Evolutionary conservation across 2,888 invertebrate species (phyloP).

Genomic region (Alloscopus bannaensis): DNA sequence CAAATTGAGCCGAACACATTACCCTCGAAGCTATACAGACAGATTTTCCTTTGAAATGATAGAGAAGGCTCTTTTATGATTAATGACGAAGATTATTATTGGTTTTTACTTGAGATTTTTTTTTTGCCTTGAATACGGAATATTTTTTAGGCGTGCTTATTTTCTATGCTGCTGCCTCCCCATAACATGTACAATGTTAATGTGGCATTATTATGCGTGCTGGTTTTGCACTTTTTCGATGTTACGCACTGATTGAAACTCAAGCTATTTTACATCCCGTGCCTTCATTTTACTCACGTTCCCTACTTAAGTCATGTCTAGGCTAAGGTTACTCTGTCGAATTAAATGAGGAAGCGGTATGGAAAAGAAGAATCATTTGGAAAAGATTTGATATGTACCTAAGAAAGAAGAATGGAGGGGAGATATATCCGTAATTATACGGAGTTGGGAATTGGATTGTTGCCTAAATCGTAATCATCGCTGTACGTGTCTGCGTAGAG

Average conservation of each 20-base stretch:
- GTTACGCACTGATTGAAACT: conserved; percentile 54
- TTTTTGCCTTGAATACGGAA: no score
- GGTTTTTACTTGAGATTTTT: no score
- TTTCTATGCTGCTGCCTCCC: no score
- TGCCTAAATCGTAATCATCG: conserved; percentile 11
- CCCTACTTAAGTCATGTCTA: no score
- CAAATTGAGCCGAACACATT: no score
- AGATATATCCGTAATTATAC: conserved; percentile 14
- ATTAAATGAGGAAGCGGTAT: conserved; percentile 52
- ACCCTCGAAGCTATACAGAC: no score
- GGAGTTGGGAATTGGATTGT: neutral
- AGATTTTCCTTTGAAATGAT: no score
- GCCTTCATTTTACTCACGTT: no score
- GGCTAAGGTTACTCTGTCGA: no score
- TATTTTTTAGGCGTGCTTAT: no score
- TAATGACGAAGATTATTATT: conserved; percentile 14
- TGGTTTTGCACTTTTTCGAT: neutral
- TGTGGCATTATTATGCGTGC: neutral
- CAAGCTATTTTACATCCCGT: neutral
- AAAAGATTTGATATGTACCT: neutral
- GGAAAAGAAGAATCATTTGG: conserved; percentile 28
- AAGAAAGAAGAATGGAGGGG: neutral
- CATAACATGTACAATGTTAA: neutral
- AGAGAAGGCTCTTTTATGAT: no score
- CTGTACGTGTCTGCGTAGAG: no score